These are phyloP conservation scores for Acanthosoma haemorrhoidale DNA, from an alignment of 2,888 invertebrate species.

Conservation along the genomic window DNA sequence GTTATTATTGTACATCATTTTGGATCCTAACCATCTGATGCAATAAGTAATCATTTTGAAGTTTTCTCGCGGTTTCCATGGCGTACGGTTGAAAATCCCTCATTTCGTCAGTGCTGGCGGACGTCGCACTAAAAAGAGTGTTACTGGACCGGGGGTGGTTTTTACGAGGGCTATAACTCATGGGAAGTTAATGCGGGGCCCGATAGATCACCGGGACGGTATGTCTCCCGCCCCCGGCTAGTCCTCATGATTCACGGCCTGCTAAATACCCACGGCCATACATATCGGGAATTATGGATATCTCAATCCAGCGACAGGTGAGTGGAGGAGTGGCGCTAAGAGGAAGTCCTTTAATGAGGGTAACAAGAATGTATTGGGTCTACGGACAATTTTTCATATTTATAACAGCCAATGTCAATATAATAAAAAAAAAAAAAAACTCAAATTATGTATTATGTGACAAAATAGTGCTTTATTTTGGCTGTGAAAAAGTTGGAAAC, in stretches of 20 bases:
- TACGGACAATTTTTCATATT: no score
- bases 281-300: background rate
- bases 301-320: background rate
- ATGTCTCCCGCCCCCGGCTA: slow-evolving; percentile 17
- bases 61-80: background rate
- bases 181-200: slow-evolving; percentile 13
- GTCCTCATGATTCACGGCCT: slow-evolving; percentile 2
- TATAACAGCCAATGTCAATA: no score
- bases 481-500: no score
- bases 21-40: no score
- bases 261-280: slow-evolving; percentile 19
- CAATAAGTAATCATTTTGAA: no score
- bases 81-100: background rate
- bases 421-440: no score
- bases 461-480: no score
- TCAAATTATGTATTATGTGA: no score
- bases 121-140: background rate
- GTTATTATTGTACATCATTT: no score
- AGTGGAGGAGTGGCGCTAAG: no score
- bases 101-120: background rate
- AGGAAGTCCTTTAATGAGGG: no score
- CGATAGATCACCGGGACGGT: slow-evolving; percentile 25
- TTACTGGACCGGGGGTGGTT: slow-evolving; percentile 16
- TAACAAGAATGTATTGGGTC: no score
- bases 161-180: slow-evolving; percentile 24